Evolutionary conservation across 1,140 invertebrate species (phyloP).

Genomic region (Drosophila ficusphila): DNA sequence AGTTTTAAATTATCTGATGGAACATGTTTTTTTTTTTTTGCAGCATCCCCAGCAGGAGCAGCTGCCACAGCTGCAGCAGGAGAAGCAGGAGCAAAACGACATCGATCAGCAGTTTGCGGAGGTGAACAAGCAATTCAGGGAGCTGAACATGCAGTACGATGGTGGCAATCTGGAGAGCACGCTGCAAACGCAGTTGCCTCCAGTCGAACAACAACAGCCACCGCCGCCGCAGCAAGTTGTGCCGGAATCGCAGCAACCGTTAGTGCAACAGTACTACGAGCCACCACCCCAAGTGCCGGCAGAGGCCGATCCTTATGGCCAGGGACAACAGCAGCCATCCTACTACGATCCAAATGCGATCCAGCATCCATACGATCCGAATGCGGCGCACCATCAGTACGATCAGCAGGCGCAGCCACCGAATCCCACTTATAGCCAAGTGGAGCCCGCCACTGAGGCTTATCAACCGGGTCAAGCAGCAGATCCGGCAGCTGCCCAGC

Average conservation of each 20-base stretch:
- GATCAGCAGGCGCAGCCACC: conserved; percentile 7
- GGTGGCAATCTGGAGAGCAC: conserved; percentile 24
- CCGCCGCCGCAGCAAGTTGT: conserved; percentile 20
- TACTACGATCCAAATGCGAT: conserved; percentile 66
- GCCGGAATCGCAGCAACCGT: conserved; percentile 2
- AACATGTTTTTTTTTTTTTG: too few relatives aligned
- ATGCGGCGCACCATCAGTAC: conserved; percentile 34
- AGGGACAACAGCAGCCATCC: conserved; percentile 26
- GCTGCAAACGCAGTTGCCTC: neutral
- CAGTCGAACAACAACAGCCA: conserved; percentile 20
- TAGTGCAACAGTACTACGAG: conserved; percentile 54
- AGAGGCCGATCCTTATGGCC: conserved; percentile 33
- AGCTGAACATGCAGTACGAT: conserved; percentile 78
- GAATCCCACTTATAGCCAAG: conserved; percentile 16
- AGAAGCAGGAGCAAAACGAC: conserved; percentile 53
- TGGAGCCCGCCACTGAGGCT: conserved; percentile 7
- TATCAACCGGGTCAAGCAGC: conserved; percentile 18
- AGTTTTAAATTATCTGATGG: neutral
- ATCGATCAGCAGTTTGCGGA: conserved; percentile 82
- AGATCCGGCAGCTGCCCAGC: neutral
- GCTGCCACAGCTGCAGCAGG: conserved; percentile 13
- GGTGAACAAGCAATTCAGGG: conserved; percentile 80
- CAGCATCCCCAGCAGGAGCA: conserved; percentile 19
- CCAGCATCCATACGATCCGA: conserved; percentile 27
- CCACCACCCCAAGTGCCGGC: conserved; percentile 24